Evolutionary conservation across 2,113 vertebrate species (phyloP).

Genomic region (Gymnocephalus cernua): DNA sequence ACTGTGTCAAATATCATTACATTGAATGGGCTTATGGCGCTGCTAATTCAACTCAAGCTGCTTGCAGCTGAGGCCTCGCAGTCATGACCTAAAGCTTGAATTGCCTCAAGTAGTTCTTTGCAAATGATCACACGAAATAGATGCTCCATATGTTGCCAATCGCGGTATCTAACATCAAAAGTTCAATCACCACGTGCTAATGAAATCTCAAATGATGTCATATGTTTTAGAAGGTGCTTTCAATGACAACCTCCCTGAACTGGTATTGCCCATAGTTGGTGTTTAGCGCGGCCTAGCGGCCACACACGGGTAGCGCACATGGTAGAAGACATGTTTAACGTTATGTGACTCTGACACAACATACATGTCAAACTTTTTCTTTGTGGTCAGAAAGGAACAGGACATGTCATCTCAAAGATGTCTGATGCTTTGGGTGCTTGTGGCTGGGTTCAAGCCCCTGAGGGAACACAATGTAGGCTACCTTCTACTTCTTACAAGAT

Average conservation of each 20-base stretch:
- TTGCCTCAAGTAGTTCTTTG: neutral
- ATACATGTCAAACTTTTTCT: neutral
- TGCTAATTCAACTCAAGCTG: conserved; percentile 23
- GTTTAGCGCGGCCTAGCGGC: conserved; percentile 68
- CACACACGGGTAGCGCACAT: neutral
- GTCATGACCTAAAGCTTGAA: conserved; percentile 5
- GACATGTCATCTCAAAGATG: neutral
- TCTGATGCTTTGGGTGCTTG: neutral
- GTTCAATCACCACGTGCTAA: conserved; percentile 54
- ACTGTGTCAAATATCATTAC: conserved; percentile 40
- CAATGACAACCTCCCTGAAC: conserved; percentile 73
- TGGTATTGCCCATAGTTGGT: neutral
- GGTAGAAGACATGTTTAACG: neutral
- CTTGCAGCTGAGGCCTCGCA: conserved; percentile 38
- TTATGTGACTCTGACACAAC: conserved; percentile 7
- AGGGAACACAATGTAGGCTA: neutral
- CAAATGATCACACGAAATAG: neutral
- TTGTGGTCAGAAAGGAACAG: conserved; percentile 5
- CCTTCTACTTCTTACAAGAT: neutral
- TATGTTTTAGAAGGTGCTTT: conserved; percentile 72
- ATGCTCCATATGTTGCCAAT: neutral
- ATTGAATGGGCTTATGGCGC: conserved; percentile 6
- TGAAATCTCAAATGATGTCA: conserved; percentile 73
- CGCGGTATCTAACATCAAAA: neutral
- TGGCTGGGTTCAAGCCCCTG: neutral